Base-by-base conservation (phyloP, 2,888 invertebrate species). In the Rhogogaster chlorosoma region DNA sequence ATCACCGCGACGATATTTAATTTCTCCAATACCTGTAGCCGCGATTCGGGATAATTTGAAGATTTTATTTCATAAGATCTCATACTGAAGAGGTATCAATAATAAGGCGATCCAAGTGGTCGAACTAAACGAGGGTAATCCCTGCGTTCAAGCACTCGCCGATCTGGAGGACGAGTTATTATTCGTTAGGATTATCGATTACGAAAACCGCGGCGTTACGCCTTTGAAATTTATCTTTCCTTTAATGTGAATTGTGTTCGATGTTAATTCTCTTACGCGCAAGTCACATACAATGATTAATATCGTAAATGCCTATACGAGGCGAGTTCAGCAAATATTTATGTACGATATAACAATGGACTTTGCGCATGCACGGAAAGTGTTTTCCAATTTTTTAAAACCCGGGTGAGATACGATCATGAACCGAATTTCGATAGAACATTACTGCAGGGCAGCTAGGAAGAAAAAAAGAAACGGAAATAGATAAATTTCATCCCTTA, bases 101-200 rank as follows among this genome's bases (percentile, higher is more conserved):
- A 73, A 73, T 42, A 42, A 22, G 42, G 42, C 42, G 71, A 73
- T 70, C 36, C 36, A n/a, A 70, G 36, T 70, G 70, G 32, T 36
- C 36, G 32, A 73, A 22, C 71, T 73, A 73, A 73, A 73, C 42
- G 71, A 73, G 71, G 71, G 22, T 73, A 42, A 73, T 73, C 42
- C 22, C 71, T 73, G 32, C 15, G 29, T 49, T 77, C 26, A 18
- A 77, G 75, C 18, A 53, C 18, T 32, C 77, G 42, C 71, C 22
- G n/a, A 73, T n/a, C 38, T 42, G 42, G 42, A 29, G 77, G 49
- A 32, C 32, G 77, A 77, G 49, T 77, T 77, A 77, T 77, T 77
- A 77, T 77, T 77, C 49, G 77, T 77, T 32, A 32, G 29, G 26
- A 77, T 77, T 53, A 77, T 77, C 49, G 77, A 77, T 77, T 77